phyloP scores from a whole-genome alignment of 2,797 vertebrate genomes.

The Huso huso region DNA sequence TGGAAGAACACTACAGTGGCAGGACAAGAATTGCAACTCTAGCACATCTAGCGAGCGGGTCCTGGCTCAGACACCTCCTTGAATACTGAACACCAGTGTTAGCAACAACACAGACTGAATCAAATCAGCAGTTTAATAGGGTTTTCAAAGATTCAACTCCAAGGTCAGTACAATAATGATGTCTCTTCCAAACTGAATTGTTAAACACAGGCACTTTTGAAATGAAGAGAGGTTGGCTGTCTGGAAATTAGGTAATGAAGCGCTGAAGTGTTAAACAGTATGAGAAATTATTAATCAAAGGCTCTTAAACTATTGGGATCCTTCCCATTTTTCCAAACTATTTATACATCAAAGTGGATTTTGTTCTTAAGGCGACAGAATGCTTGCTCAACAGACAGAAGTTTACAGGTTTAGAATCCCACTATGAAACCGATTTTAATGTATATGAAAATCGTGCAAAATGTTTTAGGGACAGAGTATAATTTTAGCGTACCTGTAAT shows the following conservation, averaged over 20 bases:
- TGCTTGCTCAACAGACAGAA: no score
- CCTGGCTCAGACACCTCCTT: neutral
- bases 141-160: slow-evolving; percentile 20
- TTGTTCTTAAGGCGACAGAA: no score
- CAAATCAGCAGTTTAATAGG: slow-evolving; percentile 18
- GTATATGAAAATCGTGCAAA: neutral
- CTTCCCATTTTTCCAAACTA: neutral
- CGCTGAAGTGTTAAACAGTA: slow-evolving; percentile 6
- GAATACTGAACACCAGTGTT: slow-evolving; percentile 9
- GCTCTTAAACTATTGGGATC: slow-evolving; percentile 9
- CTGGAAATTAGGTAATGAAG: slow-evolving; percentile 19
- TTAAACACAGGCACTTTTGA: slow-evolving; percentile 48
- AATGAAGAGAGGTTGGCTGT: slow-evolving; percentile 36
- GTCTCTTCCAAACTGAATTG: slow-evolving; percentile 8
- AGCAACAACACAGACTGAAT: slow-evolving; percentile 8
- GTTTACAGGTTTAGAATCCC: no score
- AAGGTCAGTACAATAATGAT: slow-evolving; percentile 20
- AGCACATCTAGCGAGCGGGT: neutral
- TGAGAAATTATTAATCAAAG: slow-evolving; percentile 16
- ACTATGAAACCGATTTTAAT: no score
- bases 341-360: no score
- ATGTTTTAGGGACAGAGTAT: neutral
- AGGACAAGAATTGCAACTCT: neutral
- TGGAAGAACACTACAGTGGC: neutral
- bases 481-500: no score